Evolutionary conservation across 2,888 invertebrate genomes (phyloP).

Genomic region (Polyommatus icarus): DNA sequence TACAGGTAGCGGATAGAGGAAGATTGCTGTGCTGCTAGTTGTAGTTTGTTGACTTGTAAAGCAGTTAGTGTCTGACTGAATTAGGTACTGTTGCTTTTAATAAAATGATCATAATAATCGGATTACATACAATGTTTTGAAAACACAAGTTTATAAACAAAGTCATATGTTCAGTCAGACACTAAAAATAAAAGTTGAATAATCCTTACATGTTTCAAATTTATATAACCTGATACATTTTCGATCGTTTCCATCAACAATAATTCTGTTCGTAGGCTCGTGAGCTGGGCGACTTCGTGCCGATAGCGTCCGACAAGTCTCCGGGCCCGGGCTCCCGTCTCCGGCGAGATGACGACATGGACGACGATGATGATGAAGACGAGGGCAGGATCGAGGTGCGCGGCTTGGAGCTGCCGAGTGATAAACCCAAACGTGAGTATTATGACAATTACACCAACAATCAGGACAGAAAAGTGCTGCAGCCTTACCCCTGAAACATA

Average conservation of each 20-base stretch:
- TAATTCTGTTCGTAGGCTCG: conserved; percentile 59
- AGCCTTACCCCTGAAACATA: no score
- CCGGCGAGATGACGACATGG: conserved; percentile 90
- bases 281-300: conserved; percentile 79
- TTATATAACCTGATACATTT: conserved; percentile 32
- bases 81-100: no score
- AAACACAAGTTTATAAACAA: no score
- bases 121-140: no score
- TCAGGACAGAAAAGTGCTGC: no score
- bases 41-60: no score
- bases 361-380: conserved; percentile 90
- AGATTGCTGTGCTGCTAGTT: neutral
- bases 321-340: conserved; percentile 80
- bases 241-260: conserved; percentile 14
- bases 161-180: neutral
- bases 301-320: conserved; percentile 52
- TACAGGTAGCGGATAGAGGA: conserved; percentile 15
- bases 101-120: no score
- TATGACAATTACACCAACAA: no score
- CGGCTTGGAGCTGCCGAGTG: conserved; percentile 82
- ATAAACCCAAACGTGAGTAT: conserved; percentile 82
- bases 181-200: no score
- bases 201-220: neutral
- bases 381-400: conserved; percentile 92
- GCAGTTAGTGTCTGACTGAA: no score